phyloP scores from a whole-genome alignment of 1,140 invertebrate genomes.

The Cotesia vestalis region DNA sequence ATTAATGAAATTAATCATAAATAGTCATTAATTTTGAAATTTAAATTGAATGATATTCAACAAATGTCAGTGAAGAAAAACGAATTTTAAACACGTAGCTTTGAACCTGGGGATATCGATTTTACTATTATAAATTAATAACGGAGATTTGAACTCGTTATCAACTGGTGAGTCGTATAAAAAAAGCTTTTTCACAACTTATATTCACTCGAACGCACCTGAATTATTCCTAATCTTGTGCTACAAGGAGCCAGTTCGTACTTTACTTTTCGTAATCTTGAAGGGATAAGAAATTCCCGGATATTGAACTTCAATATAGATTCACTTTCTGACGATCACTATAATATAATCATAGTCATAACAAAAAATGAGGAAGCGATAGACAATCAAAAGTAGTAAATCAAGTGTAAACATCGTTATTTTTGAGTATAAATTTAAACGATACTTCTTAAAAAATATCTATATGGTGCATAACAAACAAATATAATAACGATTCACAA shows the following conservation, averaged over 20 bases:
- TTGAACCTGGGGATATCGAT: background rate
- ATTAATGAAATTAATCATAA: too few relatives aligned
- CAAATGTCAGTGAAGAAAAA: background rate
- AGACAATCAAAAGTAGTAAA: too few relatives aligned
- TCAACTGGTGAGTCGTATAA: background rate
- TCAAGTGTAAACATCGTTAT: too few relatives aligned
- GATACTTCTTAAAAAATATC: too few relatives aligned
- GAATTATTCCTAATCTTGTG: conserved; percentile 26
- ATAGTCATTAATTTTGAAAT: too few relatives aligned
- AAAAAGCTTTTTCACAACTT: conserved; percentile 8
- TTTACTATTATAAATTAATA: conserved; percentile 13
- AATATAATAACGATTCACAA: conserved; percentile 13
- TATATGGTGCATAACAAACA: too few relatives aligned
- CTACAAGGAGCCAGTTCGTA: conserved; percentile 15
- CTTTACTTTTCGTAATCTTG: conserved; percentile 12
- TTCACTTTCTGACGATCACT: conserved; percentile 5
- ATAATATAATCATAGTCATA: background rate
- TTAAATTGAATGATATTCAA: background rate
- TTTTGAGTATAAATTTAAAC: too few relatives aligned
- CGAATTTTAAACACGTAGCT: background rate
- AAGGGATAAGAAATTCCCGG: background rate
- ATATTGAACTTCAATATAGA: conserved; percentile 26
- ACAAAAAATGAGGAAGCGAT: too few relatives aligned
- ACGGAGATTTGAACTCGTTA: background rate
- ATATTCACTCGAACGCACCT: conserved; percentile 18